Conservation (phyloP, 2,888 invertebrate genomes). For the Philonicus albiceps region DNA sequence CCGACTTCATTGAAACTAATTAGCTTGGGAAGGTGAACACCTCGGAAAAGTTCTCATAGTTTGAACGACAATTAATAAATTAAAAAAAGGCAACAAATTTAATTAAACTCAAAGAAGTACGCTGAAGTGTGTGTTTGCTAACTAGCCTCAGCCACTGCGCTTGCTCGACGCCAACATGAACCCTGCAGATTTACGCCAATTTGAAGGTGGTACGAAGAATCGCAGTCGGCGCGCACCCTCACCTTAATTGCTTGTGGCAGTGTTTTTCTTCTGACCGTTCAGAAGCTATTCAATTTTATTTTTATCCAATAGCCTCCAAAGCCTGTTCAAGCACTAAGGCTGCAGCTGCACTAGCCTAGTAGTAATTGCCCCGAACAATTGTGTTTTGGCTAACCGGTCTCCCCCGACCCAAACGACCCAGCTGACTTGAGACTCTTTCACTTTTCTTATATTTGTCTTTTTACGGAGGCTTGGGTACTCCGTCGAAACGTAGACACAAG, state of each 20-base stretch:
- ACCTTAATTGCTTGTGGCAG: not conserved
- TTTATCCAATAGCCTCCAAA: not conserved
- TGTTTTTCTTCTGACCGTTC: not conserved
- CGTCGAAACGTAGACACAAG: not conserved
- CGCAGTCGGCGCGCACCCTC: not conserved
- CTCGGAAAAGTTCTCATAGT: not conserved
- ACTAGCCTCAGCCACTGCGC: not conserved
- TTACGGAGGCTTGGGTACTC: not conserved
- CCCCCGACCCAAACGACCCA: not conserved
- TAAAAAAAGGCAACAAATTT: not conserved
- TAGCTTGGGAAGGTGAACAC: not conserved
- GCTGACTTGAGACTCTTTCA: not conserved
- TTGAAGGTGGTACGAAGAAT: not conserved
- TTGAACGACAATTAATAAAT: not conserved
- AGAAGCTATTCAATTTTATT: not conserved
- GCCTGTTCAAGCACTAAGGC: not conserved
- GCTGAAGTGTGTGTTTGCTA: not conserved
- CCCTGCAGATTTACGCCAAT: not conserved
- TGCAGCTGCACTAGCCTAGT: not conserved
- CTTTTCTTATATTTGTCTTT: constrained; percentile 8
- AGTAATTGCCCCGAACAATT: not conserved
- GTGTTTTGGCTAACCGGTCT: not conserved
- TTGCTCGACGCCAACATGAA: not conserved
- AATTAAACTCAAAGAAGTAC: not conserved
- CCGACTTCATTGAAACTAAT: not conserved